Percentiles rank a stretch among this genome's conserved stretches.
Conservation (phyloP, 2,888 invertebrate species). For the Caenorhabditis sulstoni region DNA sequence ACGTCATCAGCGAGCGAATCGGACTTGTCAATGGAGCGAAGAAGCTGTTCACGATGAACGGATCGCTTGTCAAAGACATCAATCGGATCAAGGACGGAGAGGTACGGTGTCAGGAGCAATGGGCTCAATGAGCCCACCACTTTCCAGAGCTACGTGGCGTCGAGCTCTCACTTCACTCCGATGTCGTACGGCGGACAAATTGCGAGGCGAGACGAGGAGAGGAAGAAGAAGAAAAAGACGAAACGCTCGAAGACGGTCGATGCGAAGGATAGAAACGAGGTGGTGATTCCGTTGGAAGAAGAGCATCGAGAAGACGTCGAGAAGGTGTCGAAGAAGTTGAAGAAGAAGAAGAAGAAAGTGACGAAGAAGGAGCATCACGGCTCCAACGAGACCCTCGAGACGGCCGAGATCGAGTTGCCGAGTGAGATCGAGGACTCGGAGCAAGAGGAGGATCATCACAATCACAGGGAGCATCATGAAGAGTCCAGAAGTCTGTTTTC, state of each 20-base stretch:
- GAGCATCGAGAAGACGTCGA: too few species aligned
- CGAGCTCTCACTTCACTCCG: constrained; percentile 65
- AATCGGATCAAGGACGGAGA: constrained; percentile 55
- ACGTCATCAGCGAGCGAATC: constrained; percentile 64
- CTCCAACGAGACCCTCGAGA: constrained; percentile 37
- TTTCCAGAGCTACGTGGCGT: constrained; percentile 65
- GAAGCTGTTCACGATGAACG: constrained; percentile 1
- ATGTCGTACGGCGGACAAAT: constrained; percentile 58
- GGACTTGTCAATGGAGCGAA: constrained; percentile 54
- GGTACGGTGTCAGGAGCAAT: constrained; percentile 19
- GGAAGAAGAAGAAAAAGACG: constrained; percentile 37
- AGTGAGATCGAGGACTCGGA: constrained; percentile 56
- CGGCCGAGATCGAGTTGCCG: constrained; percentile 45
- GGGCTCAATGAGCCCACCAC: constrained; percentile 9
- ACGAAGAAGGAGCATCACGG: constrained; percentile 9
- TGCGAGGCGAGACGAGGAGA: background rate
- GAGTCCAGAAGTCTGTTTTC: too few species aligned
- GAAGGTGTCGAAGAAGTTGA: background rate
- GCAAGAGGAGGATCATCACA: constrained; percentile 19
- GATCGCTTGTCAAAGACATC: constrained; percentile 52
- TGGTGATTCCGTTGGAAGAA: background rate
- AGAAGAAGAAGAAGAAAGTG: constrained; percentile 4
- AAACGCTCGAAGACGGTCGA: constrained; percentile 39
- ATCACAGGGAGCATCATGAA: too few species aligned
- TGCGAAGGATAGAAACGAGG: constrained; percentile 10